Evolutionary conservation across 2,113 vertebrate genomes (phyloP).

Genomic region (Emydocephalus ijimae): DNA sequence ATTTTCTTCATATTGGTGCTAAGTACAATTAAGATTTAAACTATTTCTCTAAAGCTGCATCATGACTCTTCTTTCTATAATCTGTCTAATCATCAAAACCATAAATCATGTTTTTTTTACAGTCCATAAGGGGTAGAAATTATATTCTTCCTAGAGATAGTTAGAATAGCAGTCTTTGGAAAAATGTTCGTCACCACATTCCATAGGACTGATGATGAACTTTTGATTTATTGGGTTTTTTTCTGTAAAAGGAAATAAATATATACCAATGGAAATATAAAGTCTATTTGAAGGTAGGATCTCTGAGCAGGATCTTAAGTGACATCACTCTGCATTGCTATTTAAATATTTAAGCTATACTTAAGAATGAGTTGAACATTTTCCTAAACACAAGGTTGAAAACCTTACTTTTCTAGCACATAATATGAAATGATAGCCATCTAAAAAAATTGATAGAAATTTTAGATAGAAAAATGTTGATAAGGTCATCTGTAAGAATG

Average conservation of each 20-base stretch:
- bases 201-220: neutral
- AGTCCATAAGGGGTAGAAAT: neutral
- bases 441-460: neutral
- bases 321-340: neutral
- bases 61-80: neutral
- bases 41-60: neutral
- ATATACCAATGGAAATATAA: neutral
- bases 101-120: neutral
- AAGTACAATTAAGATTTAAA: neutral
- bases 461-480: neutral
- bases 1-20: neutral
- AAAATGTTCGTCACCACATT: neutral
- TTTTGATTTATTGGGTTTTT: neutral
- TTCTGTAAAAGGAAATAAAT: neutral
- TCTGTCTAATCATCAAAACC: neutral
- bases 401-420: slow-evolving; percentile 6
- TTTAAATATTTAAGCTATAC: neutral
- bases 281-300: neutral
- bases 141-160: neutral
- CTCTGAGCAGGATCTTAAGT: neutral
- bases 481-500: neutral
- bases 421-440: neutral
- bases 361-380: neutral
- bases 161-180: neutral
- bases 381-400: neutral